Evolutionary conservation across 2,888 invertebrate genomes (phyloP).

Genomic region (Apeira syringaria): DNA sequence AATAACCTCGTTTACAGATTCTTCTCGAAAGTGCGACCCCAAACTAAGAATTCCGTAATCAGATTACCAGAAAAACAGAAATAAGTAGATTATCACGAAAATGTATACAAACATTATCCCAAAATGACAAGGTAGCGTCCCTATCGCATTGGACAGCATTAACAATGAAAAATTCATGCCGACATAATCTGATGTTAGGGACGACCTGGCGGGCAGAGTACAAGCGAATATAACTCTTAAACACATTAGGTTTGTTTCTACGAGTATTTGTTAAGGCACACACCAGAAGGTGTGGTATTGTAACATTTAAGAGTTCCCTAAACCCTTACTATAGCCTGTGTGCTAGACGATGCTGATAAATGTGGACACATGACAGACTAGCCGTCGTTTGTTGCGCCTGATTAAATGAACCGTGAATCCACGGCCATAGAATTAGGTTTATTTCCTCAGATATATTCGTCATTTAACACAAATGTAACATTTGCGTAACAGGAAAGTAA

Average conservation of each 20-base stretch:
- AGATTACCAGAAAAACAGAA: conserved; percentile 24
- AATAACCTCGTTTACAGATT: conserved; percentile 3
- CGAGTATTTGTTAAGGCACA: no score
- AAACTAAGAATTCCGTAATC: conserved; percentile 16
- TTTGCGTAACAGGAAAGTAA: neutral
- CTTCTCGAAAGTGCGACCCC: conserved; percentile 3
- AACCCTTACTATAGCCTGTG: neutral
- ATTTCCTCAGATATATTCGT: conserved; percentile 3
- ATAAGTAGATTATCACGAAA: conserved; percentile 15
- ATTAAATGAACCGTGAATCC: conserved; percentile 34
- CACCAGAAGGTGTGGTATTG: no score
- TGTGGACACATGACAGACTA: conserved; percentile 12
- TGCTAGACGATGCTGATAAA: conserved; percentile 11
- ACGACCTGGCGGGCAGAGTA: no score
- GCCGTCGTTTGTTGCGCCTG: no score
- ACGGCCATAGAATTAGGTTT: conserved; percentile 29
- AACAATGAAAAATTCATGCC: conserved; percentile 63
- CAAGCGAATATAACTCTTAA: no score
- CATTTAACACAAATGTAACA: conserved; percentile 6
- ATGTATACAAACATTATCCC: conserved; percentile 13
- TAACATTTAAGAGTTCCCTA: no score
- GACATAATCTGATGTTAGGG: conserved; percentile 51
- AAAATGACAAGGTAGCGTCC: conserved; percentile 13
- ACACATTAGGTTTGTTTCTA: no score
- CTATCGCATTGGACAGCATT: conserved; percentile 35